phyloP scores from a whole-genome alignment of 2,888 invertebrate genomes.

The Gymnoscelis rufifasciata region DNA sequence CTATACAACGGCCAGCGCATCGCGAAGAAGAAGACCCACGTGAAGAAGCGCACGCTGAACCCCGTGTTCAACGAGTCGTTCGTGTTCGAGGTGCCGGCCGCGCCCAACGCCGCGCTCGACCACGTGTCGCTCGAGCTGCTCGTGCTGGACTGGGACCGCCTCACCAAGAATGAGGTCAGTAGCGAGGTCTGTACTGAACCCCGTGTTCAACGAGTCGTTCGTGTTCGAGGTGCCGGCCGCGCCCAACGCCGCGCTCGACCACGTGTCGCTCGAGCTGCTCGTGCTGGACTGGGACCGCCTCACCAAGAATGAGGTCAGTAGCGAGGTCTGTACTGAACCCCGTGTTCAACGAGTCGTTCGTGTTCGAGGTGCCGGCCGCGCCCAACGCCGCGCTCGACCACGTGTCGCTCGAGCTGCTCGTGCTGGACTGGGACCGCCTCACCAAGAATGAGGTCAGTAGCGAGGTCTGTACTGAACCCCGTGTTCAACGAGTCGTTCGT shows the following conservation, averaged over 20 bases:
- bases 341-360: slow-evolving; percentile 97
- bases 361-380: slow-evolving; percentile 94
- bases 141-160: slow-evolving; percentile 97
- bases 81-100: slow-evolving; percentile 95
- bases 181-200: slow-evolving; percentile 94
- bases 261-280: slow-evolving; percentile 91
- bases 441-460: slow-evolving; percentile 94
- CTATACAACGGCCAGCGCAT: slow-evolving; percentile 98
- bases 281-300: slow-evolving; percentile 98
- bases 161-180: slow-evolving; percentile 96
- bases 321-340: slow-evolving; percentile 68
- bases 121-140: slow-evolving; percentile 92
- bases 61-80: slow-evolving; percentile 99
- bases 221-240: slow-evolving; percentile 96
- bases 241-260: slow-evolving; percentile 85
- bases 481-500: slow-evolving; percentile 98
- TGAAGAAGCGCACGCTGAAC: slow-evolving; percentile 97
- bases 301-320: slow-evolving; percentile 95
- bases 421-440: slow-evolving; percentile 98
- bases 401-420: slow-evolving; percentile 91
- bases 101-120: slow-evolving; percentile 84
- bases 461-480: slow-evolving; percentile 68
- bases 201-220: slow-evolving; percentile 99
- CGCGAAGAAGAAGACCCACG: slow-evolving; percentile 99
- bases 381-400: slow-evolving; percentile 86